These are phyloP conservation scores for Hyphantria cunea DNA, from an alignment of 1,140 invertebrate genomes.

Conservation along the genomic window DNA sequence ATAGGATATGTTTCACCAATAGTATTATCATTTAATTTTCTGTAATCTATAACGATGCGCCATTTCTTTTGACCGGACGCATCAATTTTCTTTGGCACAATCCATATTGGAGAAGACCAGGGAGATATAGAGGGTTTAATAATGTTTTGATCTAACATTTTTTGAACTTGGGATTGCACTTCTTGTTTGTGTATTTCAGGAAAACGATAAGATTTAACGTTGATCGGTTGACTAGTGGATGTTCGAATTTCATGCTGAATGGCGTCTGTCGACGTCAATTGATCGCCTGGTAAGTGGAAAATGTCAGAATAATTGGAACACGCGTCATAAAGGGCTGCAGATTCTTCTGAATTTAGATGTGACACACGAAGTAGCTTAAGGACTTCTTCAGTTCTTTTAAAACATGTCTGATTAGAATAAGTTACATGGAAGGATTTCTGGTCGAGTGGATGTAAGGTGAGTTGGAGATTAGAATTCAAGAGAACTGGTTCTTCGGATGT, in stretches of 20 bases:
- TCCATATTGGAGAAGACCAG: not conserved
- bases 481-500: constrained; percentile 21
- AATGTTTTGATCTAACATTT: constrained; percentile 38
- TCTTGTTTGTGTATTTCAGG: not conserved
- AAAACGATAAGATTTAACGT: not conserved
- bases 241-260: constrained; percentile 31
- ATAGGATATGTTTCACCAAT: constrained; percentile 24
- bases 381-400: not conserved
- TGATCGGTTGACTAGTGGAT: constrained; percentile 27
- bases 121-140: constrained; percentile 51
- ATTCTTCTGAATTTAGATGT: constrained; percentile 1
- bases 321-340: not conserved
- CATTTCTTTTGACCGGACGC: constrained; percentile 33
- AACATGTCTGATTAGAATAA: not conserved
- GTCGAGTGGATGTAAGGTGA: constrained; percentile 9
- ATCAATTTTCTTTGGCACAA: constrained; percentile 11
- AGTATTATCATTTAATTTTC: constrained; percentile 28
- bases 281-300: not conserved
- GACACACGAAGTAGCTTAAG: constrained; percentile 1
- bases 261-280: not conserved
- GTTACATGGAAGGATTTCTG: not conserved
- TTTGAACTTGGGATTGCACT: not conserved
- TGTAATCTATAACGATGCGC: constrained; percentile 37
- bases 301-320: constrained; percentile 2
- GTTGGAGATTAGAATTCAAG: constrained; percentile 30